These are phyloP conservation scores for Apeira syringaria DNA, from an alignment of 2,888 invertebrate genomes.

Conservation along the genomic window DNA sequence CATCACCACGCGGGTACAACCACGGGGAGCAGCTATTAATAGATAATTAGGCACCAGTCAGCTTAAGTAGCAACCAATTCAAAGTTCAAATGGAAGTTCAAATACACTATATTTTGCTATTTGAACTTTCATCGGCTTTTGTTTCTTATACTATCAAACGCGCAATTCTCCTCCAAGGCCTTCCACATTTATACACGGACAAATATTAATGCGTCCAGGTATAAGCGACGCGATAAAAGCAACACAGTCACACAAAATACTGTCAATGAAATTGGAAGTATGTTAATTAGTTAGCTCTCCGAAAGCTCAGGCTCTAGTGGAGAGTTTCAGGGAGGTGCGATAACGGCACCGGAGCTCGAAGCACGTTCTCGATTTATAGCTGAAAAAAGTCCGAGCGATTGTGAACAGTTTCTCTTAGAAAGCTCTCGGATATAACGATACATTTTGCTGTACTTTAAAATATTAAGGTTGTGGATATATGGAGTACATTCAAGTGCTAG, in stretches of 20 bases:
- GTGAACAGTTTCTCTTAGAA: slow-evolving; percentile 27
- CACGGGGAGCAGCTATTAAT: neutral
- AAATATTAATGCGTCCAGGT: too few relatives aligned
- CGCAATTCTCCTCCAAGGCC: too few relatives aligned
- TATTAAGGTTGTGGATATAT: slow-evolving; percentile 3
- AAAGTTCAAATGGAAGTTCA: too few relatives aligned
- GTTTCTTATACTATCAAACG: too few relatives aligned
- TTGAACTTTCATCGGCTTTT: too few relatives aligned
- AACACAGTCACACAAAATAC: too few relatives aligned
- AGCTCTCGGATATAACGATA: slow-evolving; percentile 14
- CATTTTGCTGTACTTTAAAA: slow-evolving; percentile 15
- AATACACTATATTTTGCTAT: too few relatives aligned
- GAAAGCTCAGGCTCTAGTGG: slow-evolving; percentile 29
- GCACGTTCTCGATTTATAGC: slow-evolving; percentile 58
- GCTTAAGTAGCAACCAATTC: too few relatives aligned
- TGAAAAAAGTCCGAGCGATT: slow-evolving; percentile 43
- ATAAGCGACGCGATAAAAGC: too few relatives aligned
- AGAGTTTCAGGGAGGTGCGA: slow-evolving; percentile 29
- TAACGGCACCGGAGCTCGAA: slow-evolving; percentile 25
- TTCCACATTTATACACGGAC: too few relatives aligned
- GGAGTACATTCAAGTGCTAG: too few relatives aligned
- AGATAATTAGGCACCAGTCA: too few relatives aligned
- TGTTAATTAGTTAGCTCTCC: slow-evolving; percentile 48
- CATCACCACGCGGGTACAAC: neutral
- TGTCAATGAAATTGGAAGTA: slow-evolving; percentile 38